Percentiles rank a stretch among this genome's conserved stretches.
Conservation (phyloP, 2,113 vertebrate genomes). For the cattle (Bos taurus) region DNA sequence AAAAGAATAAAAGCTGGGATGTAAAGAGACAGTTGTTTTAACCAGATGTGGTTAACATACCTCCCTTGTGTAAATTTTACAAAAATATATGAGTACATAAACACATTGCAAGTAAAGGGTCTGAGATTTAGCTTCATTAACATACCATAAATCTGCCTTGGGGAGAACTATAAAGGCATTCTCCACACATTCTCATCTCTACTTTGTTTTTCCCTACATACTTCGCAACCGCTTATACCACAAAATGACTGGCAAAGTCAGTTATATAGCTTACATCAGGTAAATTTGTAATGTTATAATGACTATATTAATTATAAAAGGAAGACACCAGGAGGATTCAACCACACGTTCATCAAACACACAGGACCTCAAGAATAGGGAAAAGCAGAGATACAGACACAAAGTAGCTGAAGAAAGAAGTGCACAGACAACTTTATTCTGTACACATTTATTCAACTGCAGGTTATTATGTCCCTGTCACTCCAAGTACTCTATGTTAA, state of each 20-base stretch:
- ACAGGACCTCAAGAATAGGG: neutral
- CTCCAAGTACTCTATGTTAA: neutral
- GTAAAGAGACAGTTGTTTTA: neutral
- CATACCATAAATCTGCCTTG: neutral
- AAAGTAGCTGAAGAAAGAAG: neutral
- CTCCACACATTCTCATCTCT: neutral
- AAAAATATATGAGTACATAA: neutral
- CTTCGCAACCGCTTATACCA: neutral
- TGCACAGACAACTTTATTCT: neutral
- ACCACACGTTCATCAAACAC: neutral
- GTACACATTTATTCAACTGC: neutral
- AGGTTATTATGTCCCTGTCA: neutral
- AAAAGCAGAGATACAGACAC: neutral
- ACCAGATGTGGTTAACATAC: neutral
- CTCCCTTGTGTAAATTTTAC: neutral
- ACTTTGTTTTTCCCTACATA: neutral
- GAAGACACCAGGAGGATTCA: neutral
- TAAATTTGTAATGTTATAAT: neutral
- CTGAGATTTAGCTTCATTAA: neutral
- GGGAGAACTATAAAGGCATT: neutral
- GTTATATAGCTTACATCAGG: neutral
- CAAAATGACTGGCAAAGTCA: neutral
- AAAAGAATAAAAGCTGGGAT: neutral
- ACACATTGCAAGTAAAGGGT: neutral
- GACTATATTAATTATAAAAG: neutral